Conservation (phyloP, 2,113 vertebrate genomes). For the Bubo blakistoni region DNA sequence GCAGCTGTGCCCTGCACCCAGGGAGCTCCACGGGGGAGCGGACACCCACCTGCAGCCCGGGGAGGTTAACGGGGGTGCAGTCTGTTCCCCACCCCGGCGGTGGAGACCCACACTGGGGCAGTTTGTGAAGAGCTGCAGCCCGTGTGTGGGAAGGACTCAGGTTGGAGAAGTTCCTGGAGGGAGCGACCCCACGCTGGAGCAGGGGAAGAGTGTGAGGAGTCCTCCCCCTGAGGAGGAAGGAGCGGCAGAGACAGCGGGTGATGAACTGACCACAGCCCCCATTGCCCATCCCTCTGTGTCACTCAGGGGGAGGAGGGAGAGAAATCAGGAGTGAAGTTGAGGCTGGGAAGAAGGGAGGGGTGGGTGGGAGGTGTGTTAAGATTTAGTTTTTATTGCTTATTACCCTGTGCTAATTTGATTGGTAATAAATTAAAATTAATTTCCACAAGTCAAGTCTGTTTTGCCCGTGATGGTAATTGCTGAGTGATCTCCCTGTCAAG, state of each 20-base stretch:
- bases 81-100: too few species aligned
- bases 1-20: background rate
- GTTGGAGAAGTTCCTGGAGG: background rate
- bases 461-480: background rate
- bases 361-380: background rate
- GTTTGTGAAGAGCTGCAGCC: background rate
- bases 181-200: background rate
- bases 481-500: background rate
- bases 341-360: background rate
- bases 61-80: background rate
- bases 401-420: background rate
- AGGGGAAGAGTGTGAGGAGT: background rate
- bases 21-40: too few species aligned
- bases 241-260: background rate
- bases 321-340: background rate
- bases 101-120: background rate
- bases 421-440: background rate
- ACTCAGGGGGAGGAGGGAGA: fast-evolving
- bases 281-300: background rate
- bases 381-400: background rate
- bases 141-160: background rate
- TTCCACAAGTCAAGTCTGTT: background rate
- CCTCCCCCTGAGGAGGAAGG: background rate
- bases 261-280: background rate
- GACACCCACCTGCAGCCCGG: too few species aligned